Base-by-base conservation (phyloP, 2,888 invertebrate genomes). In the Drosophila kanekoi region DNA sequence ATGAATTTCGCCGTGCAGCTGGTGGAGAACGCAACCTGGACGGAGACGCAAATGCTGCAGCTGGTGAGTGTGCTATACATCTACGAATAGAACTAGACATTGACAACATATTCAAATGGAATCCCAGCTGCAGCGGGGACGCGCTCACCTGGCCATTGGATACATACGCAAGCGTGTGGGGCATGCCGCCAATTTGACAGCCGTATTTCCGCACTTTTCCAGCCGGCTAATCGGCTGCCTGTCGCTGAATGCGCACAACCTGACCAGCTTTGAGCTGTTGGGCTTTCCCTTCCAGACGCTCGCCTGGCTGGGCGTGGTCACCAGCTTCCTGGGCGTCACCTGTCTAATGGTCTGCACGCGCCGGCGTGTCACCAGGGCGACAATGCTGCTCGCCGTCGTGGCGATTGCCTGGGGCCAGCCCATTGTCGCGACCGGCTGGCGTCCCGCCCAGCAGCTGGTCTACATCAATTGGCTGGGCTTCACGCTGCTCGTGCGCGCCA, bases 81-180 rank as follows among this genome's bases (percentile, higher is more conserved):
- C 2, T 37, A 2, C 11, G 1, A 16, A 13, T 13, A 35, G 14
- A 20, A 18, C 40, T 45, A 37, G 20, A 23, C 23, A 4, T n/a
- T 48, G 13, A 33, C 0, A 5, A n/a, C n/a, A 1, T 5, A 14
- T 9, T 41, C 10, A 1, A 16, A 10, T 35, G 18, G 2, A 14
- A n/a, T 5, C 1, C 4, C 14, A 84, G 81, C 57, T 75, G 2
- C 56, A 77, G 38, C 57, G 58, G 9, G 63, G 38, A 16, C 49
- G 58, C 2, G 83, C 79, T 4, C 82, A 90, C 32, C 53, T 90
- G 49, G 77, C 77, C 14, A 65, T 89, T 35, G 89, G 90, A 0
- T 86, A 82, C 32, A 70, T 81, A 14, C 64, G 77, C 4, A 79
- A 77, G 28, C 74, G 79, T 2, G 73, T 74, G 5, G 44, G 54